Evolutionary conservation across 2,888 invertebrate species (phyloP), one percentile per base, ranked within the genome.

Genomic region (Diadegma fenestrale): DNA sequence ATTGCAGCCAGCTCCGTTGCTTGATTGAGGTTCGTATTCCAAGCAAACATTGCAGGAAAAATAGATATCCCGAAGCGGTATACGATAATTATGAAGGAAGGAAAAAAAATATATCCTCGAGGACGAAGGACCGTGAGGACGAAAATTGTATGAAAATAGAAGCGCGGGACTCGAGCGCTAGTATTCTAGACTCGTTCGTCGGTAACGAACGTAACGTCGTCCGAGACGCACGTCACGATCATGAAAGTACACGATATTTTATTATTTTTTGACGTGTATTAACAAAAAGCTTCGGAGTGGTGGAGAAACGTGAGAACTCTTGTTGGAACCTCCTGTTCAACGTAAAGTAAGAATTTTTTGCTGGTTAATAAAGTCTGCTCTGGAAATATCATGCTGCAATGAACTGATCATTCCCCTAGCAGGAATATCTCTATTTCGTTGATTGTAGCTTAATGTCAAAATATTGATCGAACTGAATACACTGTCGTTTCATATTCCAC

Each of bases 131-230:
- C 54, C 26, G 26, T 26, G 80, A 72, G 51, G 63, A 72, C 51
- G 37, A 80, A 80, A 80, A 63, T 64, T 72, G 64, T 64, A 80
- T n/a, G 63, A 80, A 58, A 72, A 80, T 71, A 66, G 64, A 72
- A 64, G 51, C 41, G n/a, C 51, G 30, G 26, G 64, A 51, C 26
- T 41, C 19, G 33, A 12, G n/a, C 54, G 72, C 33, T 64, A 64
- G 80, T 80, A 41, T 63, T 63, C 64, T 41, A 66, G 72, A 80
- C 30, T 61, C 72, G 72, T 64, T 64, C 72, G 64, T 48, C 61
- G 69, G 68, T 61, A 48, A 45, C 69, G 69, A 7, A 61, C 71
- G 22, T 37, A 45, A 45, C 19, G 30, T 63, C 37, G 33, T 33
- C 68, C 7, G 33, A 33, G 48, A 48, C 45, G 43, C 30, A 69